A percentile compares a stretch with the other conserved stretches of the same genome.
phyloP scores from a whole-genome alignment of 2,888 invertebrate species.

The Cephalotes varians region DNA sequence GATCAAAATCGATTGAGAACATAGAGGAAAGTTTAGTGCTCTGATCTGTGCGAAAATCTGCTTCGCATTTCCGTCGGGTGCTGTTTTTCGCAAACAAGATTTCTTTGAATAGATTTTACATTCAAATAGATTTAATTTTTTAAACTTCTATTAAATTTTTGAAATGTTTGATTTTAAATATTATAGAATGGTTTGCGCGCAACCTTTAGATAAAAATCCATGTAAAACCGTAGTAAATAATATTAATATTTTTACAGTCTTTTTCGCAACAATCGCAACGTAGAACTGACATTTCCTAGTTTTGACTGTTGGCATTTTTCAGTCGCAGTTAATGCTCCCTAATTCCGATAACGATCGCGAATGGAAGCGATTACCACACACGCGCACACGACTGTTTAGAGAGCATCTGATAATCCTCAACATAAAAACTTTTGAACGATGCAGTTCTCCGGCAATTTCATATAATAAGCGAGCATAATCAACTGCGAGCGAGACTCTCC shows the following conservation, averaged over 20 bases:
- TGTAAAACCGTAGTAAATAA: neutral
- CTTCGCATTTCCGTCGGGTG: neutral
- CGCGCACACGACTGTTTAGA: neutral
- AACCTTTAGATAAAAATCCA: neutral
- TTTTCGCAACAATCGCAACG: neutral
- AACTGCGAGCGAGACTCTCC: slow-evolving; percentile 45
- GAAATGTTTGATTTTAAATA: neutral
- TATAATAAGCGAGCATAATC: slow-evolving; percentile 53
- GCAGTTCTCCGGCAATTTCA: slow-evolving; percentile 60
- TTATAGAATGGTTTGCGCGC: neutral
- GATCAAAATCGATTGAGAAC: neutral
- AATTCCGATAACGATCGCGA: slow-evolving; percentile 36
- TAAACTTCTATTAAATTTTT: neutral
- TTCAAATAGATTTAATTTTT: neutral
- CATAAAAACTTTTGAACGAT: slow-evolving; percentile 37
- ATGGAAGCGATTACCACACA: neutral
- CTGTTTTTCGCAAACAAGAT: neutral
- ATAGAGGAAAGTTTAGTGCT: neutral
- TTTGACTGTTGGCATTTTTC: slow-evolving; percentile 15
- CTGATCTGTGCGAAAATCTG: neutral
- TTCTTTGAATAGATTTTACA: neutral
- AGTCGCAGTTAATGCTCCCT: neutral
- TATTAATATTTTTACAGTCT: neutral
- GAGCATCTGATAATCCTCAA: slow-evolving; percentile 29
- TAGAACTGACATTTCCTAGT: neutral